These are phyloP conservation scores for Baryphthengus martii DNA, from an alignment of 2,113 vertebrate species.

Conservation along the genomic window DNA sequence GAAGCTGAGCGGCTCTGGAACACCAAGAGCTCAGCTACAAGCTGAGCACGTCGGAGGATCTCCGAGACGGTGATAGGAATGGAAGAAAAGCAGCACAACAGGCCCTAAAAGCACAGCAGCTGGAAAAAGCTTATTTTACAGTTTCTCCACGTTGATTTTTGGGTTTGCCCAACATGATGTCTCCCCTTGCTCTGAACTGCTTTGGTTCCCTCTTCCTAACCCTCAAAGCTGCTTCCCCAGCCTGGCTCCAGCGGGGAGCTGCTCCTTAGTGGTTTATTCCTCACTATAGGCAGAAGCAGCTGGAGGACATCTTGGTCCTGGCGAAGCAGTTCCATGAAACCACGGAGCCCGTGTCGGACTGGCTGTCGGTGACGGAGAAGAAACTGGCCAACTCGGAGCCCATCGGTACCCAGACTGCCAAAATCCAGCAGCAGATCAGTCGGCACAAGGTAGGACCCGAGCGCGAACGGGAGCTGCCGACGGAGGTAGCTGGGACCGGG, in stretches of 20 bases:
- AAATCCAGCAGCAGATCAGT: constrained; percentile 95
- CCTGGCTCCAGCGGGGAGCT: not conserved
- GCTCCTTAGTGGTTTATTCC: not conserved
- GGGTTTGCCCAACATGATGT: not conserved
- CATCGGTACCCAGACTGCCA: constrained; percentile 93
- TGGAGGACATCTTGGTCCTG: constrained; percentile 94
- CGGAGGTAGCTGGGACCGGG: not conserved
- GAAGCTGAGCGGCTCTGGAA: not conserved
- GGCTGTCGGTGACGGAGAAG: constrained; percentile 91
- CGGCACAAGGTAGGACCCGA: constrained; percentile 85
- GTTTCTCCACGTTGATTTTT: not conserved
- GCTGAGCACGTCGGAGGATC: not conserved
- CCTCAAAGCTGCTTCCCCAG: not conserved
- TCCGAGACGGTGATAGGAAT: not conserved
- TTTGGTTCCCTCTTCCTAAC: not conserved
- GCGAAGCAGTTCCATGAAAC: constrained; percentile 96
- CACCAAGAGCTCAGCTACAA: not conserved
- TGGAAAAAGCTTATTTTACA: not conserved
- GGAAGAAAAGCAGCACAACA: not conserved
- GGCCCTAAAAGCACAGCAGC: not conserved
- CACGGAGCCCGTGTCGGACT: constrained; percentile 91
- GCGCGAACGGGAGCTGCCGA: not conserved
- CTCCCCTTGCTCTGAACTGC: not conserved
- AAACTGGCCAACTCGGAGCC: constrained; percentile 94
- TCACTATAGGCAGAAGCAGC: constrained; percentile 85